phyloP scores from a whole-genome alignment of 2,113 vertebrate species.

The Pelobates fuscus region DNA sequence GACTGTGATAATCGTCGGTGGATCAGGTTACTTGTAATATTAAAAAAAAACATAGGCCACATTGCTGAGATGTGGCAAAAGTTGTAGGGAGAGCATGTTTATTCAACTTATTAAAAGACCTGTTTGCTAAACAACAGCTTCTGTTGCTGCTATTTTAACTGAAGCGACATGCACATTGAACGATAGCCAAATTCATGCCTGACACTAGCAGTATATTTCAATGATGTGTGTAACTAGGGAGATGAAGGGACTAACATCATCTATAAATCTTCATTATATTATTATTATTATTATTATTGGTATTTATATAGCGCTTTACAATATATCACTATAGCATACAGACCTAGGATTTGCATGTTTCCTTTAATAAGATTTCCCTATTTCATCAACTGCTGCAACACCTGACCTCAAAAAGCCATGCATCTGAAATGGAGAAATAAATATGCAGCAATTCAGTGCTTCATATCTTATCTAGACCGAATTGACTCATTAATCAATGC shows the following conservation, averaged over 20 bases:
- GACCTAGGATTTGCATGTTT: background rate
- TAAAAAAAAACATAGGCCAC: slow-evolving; percentile 44
- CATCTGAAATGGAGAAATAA: slow-evolving; percentile 44
- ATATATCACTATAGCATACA: background rate
- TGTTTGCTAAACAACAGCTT: slow-evolving; percentile 55
- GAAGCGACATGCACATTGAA: slow-evolving; percentile 24
- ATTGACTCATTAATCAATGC: slow-evolving; percentile 32
- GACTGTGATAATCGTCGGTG: slow-evolving; percentile 27
- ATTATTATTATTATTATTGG: too few relatives aligned
- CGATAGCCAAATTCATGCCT: background rate
- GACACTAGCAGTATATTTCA: background rate
- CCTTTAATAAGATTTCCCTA: background rate
- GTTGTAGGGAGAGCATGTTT: slow-evolving; percentile 31
- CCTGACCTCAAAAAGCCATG: slow-evolving; percentile 29
- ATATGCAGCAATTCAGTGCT: slow-evolving; percentile 24
- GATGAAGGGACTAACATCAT: background rate
- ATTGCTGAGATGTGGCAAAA: slow-evolving; percentile 24
- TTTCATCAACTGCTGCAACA: slow-evolving; percentile 2
- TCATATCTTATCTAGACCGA: slow-evolving; percentile 25
- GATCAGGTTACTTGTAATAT: slow-evolving; percentile 40
- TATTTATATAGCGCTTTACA: too few relatives aligned
- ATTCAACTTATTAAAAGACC: slow-evolving; percentile 43
- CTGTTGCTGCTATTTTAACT: slow-evolving; percentile 54
- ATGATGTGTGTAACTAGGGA: background rate
- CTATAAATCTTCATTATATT: background rate